Base-by-base conservation (phyloP, 64 coral and sea anemone species). In the Astreopora myriophthalma region DNA sequence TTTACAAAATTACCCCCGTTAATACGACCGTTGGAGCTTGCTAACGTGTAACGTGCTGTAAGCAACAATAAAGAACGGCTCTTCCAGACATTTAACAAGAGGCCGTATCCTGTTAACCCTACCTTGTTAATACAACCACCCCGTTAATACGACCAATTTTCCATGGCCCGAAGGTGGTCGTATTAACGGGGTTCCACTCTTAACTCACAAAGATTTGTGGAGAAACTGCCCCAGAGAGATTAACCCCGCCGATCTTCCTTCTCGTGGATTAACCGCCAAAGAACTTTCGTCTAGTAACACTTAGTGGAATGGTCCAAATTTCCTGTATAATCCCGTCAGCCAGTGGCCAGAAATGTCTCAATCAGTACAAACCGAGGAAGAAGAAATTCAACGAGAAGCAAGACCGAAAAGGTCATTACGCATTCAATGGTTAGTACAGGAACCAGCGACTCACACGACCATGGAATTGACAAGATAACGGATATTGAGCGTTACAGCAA, bases 151-250 rank as follows among this genome's bases (percentile, higher is more conserved):
- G n/a, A n/a, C n/a, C n/a, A n/a, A n/a, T n/a, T n/a, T n/a, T n/a
- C n/a, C n/a, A n/a, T n/a, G n/a, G n/a, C n/a, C n/a, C n/a, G n/a
- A n/a, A n/a, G n/a, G n/a, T n/a, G n/a, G n/a, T n/a, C n/a, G n/a
- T n/a, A n/a, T 85, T 39, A 16, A 39, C 23, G 23, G 68, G 19
- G 36, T 85, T 67, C 60, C 31, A 1, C n/a, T 0, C 7, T 48
- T 85, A 35, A 85, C 81, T 22, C 7, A 6, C 9, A 67, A 68
- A 38, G 81, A 70, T 20, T n/a, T 5, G 3, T 67, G 81, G 81
- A 85, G 58, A 85, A 14, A 85, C 37, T 85, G 81, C 14, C 81
- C 81, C 8, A 60, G 81, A 37, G 29, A 65, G n/a, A 4, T 67
- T 3, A 85, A 67, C 60, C 81, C 81, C 19, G 80, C 80, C 10